Evolutionary conservation across 2,797 vertebrate species (phyloP), one percentile per base, ranked within the genome.

Genomic region (Acipenser ruthenus): DNA sequence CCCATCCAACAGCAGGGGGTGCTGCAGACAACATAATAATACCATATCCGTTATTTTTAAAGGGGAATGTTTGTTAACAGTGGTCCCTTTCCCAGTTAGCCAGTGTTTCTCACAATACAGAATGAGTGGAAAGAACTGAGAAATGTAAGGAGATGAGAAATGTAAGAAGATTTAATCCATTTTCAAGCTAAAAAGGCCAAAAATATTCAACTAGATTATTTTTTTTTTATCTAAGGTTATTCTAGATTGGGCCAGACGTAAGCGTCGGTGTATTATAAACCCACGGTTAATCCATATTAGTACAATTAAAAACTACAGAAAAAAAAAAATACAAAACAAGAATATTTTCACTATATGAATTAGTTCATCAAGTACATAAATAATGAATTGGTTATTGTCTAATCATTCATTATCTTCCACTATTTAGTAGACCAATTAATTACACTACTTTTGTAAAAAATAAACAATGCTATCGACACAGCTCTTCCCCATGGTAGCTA

Each of bases 221-320:
- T 18, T 52, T 61, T 65, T 67, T 78, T 73, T 78, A 91, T 91
- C 86, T 90, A 91, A 88, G 90, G 79, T 77, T 83, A 84, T 75
- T 73, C 78, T 88, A 87, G 83, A 87, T 81, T 87, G 84, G 82
- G 80, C 85, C 81, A 77, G 81, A 81, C 77, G 23, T 4, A 37
- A 37, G 23, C 2, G 23, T 79, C 78, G 79, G 84, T 83, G 84
- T 86, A 75, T 82, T 84, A 87, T 81, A 84, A 86, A 85, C 77
- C 71, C 77, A 82, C 80, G 74, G 82, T 75, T 81, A 81, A 79
- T 74, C 72, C 70, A 76, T 81, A 76, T 76, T 65, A 68, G 64
- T 12, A 71, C 72, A 72, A 64, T 37, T 37, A 37, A 23, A 62
- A 62, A 37, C 18, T 62, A 62, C 8, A 62, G 15, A 10, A 37